Evolutionary conservation across 2,113 vertebrate genomes (phyloP).

Genomic region (Ranitomeya imitator): DNA sequence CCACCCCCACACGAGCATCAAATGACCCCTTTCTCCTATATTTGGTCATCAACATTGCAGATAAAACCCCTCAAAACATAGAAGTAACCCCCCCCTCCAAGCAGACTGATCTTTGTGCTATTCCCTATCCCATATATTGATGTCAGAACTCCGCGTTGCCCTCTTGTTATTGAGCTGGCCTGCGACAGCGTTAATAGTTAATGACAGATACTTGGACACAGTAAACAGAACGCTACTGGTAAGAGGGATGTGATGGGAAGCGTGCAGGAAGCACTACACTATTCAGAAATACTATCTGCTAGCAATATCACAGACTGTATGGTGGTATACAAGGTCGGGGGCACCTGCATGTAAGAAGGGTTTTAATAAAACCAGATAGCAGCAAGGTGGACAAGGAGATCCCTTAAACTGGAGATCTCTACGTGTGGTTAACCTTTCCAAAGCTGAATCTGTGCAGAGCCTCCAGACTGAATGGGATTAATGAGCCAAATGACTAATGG

Average conservation of each 20-base stretch:
- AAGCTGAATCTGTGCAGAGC: slow-evolving; percentile 2
- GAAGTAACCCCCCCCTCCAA: background rate
- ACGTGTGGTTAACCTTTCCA: slow-evolving; percentile 18
- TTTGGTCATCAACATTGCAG: slow-evolving; percentile 70
- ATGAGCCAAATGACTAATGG: slow-evolving; percentile 31
- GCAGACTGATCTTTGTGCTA: background rate
- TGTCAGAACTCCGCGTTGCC: background rate
- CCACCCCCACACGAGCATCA: background rate
- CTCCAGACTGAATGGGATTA: slow-evolving; percentile 29
- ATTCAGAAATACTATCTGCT: slow-evolving; percentile 42
- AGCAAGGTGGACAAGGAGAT: slow-evolving; percentile 11
- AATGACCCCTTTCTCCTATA: slow-evolving; percentile 22
- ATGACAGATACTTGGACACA: slow-evolving; percentile 30
- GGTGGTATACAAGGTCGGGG: slow-evolving; percentile 15
- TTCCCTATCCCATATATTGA: background rate
- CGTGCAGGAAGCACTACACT: slow-evolving; percentile 43
- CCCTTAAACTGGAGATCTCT: slow-evolving; percentile 1
- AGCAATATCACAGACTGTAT: slow-evolving; percentile 49
- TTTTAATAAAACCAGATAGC: slow-evolving; percentile 25
- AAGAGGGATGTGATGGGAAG: slow-evolving; percentile 30
- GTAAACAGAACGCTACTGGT: slow-evolving; percentile 23
- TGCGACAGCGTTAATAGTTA: slow-evolving; percentile 35
- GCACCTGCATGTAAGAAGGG: slow-evolving; percentile 27
- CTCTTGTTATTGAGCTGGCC: background rate
- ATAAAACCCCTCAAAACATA: background rate